Base-by-base conservation (phyloP, 2,113 vertebrate genomes). In the Chrysemys picta region DNA sequence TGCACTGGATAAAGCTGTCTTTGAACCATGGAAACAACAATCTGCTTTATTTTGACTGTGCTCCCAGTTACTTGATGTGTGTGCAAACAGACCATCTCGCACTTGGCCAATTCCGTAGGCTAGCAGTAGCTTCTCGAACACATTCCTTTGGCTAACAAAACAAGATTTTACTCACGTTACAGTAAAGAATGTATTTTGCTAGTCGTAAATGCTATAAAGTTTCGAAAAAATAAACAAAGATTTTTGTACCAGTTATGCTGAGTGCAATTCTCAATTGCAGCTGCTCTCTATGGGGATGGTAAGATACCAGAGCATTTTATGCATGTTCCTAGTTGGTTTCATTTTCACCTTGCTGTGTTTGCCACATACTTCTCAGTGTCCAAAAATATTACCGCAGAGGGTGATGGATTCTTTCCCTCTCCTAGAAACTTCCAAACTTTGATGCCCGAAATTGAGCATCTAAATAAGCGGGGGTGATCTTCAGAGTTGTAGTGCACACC, bases 281-380 rank as follows among this genome's bases (percentile, higher is more conserved):
- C 38, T 45, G 80, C 76, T 72, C 78, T 1, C 45, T 1, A 0
- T 1, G 54, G 76, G 3, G 4, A 4, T 19, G 42, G 4, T 10
- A 47, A 65, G 57, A 45, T 14, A 47, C 16, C 2, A 53, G 57
- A 5, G 1, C 89, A 93, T 65, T 1, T 1, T 2, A 3, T 25
- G 5, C 13, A 0, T 0, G 0, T 38, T 65, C 52, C 31, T 16
- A 0, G 52, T 22, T 35, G 0, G 0, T 22, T 47, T n/a, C 38
- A 2, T 47, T 42, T 50, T 72, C n/a, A 0, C 53, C 75, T 78
- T 8, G 42, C 24, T 45, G 24, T 78, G 42, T 47, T 76, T 45
- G 24, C 42, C 87, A 85, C 24, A 54, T 4, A 8, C 31, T 72
- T 90, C 80, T 54, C 80, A 1, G 3, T 17, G 1, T 24, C 76